Evolutionary conservation across 2,113 vertebrate genomes (phyloP).

Genomic region (Tachycineta bicolor): DNA sequence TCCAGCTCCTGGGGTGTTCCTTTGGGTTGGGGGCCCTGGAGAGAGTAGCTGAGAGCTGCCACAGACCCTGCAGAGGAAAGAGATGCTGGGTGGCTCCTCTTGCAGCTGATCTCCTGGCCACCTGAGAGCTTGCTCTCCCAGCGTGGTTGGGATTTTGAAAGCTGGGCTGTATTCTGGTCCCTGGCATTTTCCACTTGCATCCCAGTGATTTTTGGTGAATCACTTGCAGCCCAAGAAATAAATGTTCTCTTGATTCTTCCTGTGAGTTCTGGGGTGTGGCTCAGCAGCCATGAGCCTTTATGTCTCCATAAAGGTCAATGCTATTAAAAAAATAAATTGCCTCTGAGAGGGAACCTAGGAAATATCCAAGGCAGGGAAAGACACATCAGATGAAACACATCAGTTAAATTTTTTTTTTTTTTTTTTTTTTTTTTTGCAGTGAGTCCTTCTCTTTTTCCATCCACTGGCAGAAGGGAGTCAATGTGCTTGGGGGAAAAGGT

Average conservation of each 20-base stretch:
- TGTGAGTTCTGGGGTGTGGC: not conserved
- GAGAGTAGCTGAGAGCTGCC: not conserved
- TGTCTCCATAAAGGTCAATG: not conserved
- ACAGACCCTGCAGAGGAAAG: not conserved
- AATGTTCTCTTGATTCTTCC: not conserved
- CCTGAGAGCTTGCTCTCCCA: not conserved
- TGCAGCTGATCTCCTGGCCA: accelerated
- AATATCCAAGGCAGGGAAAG: not conserved
- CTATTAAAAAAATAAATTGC: not conserved
- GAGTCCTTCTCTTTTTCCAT: not conserved
- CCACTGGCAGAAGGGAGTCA: accelerated
- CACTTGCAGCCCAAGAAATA: not conserved
- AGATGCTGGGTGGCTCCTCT: not conserved
- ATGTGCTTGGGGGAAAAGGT: not conserved
- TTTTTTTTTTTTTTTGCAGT: accelerated
- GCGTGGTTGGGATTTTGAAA: not conserved
- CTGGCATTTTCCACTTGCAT: not conserved
- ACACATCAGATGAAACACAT: not conserved
- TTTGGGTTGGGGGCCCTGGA: not conserved
- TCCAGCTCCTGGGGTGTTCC: not conserved
- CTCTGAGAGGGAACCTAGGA: not conserved
- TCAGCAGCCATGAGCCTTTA: not conserved
- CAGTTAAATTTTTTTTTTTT: not conserved
- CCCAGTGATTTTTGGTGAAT: not conserved
- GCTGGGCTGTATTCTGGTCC: not conserved